Percentiles rank a stretch among this genome's conserved stretches.
phyloP scores from a whole-genome alignment of 2,888 invertebrate genomes.

The Drosophila helvetica region DNA sequence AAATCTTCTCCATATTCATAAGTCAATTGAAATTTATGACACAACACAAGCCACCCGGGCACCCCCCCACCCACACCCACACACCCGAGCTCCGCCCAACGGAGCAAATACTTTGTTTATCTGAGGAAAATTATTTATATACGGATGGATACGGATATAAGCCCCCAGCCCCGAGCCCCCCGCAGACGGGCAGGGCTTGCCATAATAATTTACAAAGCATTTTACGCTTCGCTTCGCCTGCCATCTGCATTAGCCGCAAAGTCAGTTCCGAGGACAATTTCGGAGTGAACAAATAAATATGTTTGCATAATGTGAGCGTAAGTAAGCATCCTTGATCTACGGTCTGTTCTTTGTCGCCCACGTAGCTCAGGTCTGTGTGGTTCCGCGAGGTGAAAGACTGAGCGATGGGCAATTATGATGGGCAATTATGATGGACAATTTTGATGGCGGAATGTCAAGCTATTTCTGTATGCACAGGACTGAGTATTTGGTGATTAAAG shows the following conservation, averaged over 20 bases:
- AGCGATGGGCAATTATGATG: neutral
- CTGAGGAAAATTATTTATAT: constrained; percentile 53
- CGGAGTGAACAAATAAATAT: constrained; percentile 33
- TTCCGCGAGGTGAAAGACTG: constrained; percentile 5
- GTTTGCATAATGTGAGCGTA: constrained; percentile 58
- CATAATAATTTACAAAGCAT: constrained; percentile 75
- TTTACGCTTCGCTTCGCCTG: constrained; percentile 73
- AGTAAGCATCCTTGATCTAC: constrained; percentile 56
- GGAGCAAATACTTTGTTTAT: constrained; percentile 47
- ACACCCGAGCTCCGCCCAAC: constrained; percentile 2
- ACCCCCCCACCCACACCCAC: neutral
- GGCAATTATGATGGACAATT: no score
- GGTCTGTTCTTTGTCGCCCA: constrained; percentile 12
- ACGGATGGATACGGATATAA: constrained; percentile 23
- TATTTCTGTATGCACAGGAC: neutral
- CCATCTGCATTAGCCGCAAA: constrained; percentile 73
- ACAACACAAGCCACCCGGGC: constrained; percentile 35
- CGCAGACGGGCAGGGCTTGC: constrained; percentile 41
- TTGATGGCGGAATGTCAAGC: neutral
- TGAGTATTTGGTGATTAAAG: no score
- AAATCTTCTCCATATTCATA: constrained; percentile 36
- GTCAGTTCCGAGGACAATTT: constrained; percentile 54
- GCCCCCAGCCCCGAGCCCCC: constrained; percentile 4
- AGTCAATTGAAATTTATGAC: constrained; percentile 77
- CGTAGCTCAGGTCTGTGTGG: constrained; percentile 31